These are phyloP conservation scores for Sitophilus oryzae DNA, from an alignment of 1,140 invertebrate species.

Conservation along the genomic window DNA sequence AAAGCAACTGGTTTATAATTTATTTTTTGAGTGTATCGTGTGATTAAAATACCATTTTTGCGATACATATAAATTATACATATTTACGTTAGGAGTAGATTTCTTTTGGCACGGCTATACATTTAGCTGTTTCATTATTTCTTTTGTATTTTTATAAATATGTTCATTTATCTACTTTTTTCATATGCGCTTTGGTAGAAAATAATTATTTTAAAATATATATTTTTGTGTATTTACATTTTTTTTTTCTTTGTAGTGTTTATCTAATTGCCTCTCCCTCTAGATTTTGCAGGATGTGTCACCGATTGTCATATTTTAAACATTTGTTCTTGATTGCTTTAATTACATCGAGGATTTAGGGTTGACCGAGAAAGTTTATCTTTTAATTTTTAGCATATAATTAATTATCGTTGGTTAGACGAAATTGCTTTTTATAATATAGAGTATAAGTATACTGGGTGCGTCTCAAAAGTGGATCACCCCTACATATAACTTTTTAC, in stretches of 20 bases:
- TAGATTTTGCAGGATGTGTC: conserved; percentile 38
- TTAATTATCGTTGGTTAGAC: too few relatives aligned
- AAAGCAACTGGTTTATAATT: too few relatives aligned
- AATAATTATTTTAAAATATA: conserved; percentile 31
- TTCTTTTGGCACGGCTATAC: conserved; percentile 33
- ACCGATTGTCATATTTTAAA: conserved; percentile 38
- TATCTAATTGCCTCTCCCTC: conserved; percentile 38
- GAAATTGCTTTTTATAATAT: too few relatives aligned
- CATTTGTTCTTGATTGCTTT: too few relatives aligned
- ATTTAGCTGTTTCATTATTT: conserved; percentile 23
- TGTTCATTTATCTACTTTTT: conserved; percentile 10
- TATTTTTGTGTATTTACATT: conserved; percentile 36
- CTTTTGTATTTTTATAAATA: conserved; percentile 28
- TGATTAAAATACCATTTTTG: neutral
- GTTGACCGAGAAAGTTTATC: conserved; percentile 3
- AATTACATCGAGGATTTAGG: conserved; percentile 4
- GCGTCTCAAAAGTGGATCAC: too few relatives aligned
- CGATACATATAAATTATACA: too few relatives aligned
- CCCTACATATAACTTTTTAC: too few relatives aligned
- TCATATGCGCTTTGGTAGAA: neutral
- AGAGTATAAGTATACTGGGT: too few relatives aligned
- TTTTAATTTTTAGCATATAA: too few relatives aligned
- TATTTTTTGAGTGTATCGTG: neutral
- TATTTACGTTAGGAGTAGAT: neutral
- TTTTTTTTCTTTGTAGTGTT: conserved; percentile 21